Conservation (phyloP, 2,797 vertebrate genomes). For the Pangasius mekongensis region DNA sequence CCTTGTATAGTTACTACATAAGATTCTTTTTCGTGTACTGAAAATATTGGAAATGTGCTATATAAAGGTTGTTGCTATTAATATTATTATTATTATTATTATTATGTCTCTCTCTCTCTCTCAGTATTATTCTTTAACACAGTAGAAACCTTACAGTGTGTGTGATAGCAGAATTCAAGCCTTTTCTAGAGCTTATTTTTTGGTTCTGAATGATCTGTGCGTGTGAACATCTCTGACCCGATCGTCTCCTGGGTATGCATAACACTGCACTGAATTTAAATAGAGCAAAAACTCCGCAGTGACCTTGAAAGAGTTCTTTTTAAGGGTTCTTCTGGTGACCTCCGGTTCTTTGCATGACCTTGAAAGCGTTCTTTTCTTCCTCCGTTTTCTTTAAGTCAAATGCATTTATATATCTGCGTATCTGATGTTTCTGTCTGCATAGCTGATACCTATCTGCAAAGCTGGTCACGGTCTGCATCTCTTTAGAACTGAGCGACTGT, state of each 20-base stretch:
- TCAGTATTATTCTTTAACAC: not conserved
- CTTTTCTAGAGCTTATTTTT: not conserved
- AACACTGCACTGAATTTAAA: slow-evolving; percentile 71
- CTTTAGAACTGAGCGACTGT: slow-evolving; percentile 8
- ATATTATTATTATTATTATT: not conserved
- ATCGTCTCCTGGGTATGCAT: slow-evolving; percentile 51
- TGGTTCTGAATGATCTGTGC: not conserved
- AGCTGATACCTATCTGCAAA: not conserved
- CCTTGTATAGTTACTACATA: not conserved
- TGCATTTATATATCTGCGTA: not conserved
- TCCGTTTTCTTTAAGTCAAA: not conserved
- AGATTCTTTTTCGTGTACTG: not conserved
- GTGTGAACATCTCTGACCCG: not conserved
- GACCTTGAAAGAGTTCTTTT: not conserved
- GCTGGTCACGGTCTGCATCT: not conserved
- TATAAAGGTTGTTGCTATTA: not conserved
- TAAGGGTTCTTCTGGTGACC: not conserved
- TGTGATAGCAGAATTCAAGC: not conserved
- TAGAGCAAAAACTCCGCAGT: slow-evolving; percentile 68
- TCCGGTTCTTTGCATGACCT: not conserved
- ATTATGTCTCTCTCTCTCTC: not conserved
- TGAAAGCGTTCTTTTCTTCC: not conserved
- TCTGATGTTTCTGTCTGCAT: not conserved
- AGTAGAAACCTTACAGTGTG: not conserved
- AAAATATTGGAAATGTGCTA: not conserved